A percentile compares a stretch with the other conserved stretches of the same genome.
Conservation (phyloP, 1,140 invertebrate species). For the Drosophila mauritiana region DNA sequence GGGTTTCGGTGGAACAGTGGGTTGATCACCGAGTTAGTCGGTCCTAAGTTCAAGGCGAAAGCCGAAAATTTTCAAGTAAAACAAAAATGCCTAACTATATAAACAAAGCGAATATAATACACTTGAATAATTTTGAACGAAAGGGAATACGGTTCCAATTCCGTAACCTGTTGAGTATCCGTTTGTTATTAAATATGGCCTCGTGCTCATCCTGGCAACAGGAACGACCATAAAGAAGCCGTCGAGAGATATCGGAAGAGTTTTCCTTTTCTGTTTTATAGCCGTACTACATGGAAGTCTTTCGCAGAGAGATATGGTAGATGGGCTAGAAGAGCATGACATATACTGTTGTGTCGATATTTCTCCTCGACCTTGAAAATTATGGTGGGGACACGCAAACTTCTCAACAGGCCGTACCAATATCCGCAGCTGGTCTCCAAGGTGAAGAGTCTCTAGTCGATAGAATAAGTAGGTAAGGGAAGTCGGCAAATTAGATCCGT, state of each 20-base stretch:
- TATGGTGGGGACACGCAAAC: slow-evolving; percentile 60
- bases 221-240: too few species aligned
- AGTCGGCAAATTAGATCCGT: slow-evolving; percentile 92
- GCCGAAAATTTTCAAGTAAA: slow-evolving; percentile 20
- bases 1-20: slow-evolving; percentile 96
- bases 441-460: slow-evolving; percentile 93
- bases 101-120: neutral
- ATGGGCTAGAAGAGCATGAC: too few species aligned
- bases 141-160: too few species aligned
- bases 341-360: neutral
- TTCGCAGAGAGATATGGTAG: too few species aligned
- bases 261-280: too few species aligned
- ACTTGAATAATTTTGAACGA: too few species aligned
- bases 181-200: too few species aligned
- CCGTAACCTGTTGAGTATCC: too few species aligned
- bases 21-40: slow-evolving; percentile 91
- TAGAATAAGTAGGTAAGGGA: slow-evolving; percentile 95
- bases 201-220: too few species aligned
- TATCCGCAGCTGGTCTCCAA: slow-evolving; percentile 89
- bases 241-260: too few species aligned
- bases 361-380: slow-evolving; percentile 58
- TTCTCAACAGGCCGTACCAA: slow-evolving; percentile 66
- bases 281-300: too few species aligned
- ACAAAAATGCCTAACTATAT: neutral
- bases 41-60: slow-evolving; percentile 91